These are phyloP conservation scores for Nyleta sp. DNA, from an alignment of 2,888 invertebrate species.

Conservation along the genomic window DNA sequence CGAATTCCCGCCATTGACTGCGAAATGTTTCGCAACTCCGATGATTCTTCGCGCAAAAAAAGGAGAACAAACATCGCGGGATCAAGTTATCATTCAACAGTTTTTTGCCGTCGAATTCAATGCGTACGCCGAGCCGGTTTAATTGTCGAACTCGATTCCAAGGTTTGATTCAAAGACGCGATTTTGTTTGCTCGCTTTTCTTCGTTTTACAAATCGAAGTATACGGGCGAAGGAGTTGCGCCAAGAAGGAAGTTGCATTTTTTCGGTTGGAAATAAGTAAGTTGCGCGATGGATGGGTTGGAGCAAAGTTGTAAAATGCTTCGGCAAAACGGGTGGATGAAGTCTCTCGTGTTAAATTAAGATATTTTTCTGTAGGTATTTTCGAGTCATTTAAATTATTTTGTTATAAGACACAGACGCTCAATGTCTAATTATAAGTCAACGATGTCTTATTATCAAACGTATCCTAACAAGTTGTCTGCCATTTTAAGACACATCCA, in stretches of 20 bases:
- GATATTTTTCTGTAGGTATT: too few species aligned
- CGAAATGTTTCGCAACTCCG: slow-evolving; percentile 35
- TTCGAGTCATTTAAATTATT: too few species aligned
- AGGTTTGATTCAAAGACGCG: slow-evolving; percentile 9
- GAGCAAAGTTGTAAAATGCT: slow-evolving; percentile 10
- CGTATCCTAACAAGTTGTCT: too few species aligned
- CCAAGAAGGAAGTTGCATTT: not conserved
- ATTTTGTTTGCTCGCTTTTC: not conserved
- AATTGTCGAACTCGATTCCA: slow-evolving; percentile 20
- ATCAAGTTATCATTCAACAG: slow-evolving; percentile 22
- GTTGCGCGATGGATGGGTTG: slow-evolving; percentile 1
- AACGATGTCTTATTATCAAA: too few species aligned
- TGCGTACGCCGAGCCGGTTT: slow-evolving; percentile 12
- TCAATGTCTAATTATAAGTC: too few species aligned
- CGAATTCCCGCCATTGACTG: slow-evolving; percentile 29
- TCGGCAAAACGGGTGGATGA: slow-evolving; percentile 2
- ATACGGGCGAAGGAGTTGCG: slow-evolving; percentile 1
- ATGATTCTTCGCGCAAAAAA: slow-evolving; percentile 15
- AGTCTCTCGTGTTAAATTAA: too few species aligned
- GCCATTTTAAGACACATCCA: too few species aligned
- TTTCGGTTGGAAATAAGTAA: slow-evolving; percentile 12
- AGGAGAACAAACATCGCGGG: slow-evolving; percentile 9
- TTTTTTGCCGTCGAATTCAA: slow-evolving; percentile 14
- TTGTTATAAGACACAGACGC: too few species aligned
- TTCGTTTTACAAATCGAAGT: slow-evolving; percentile 15